Base-by-base conservation (phyloP, 2,113 vertebrate genomes). In the Propithecus coquereli region DNA sequence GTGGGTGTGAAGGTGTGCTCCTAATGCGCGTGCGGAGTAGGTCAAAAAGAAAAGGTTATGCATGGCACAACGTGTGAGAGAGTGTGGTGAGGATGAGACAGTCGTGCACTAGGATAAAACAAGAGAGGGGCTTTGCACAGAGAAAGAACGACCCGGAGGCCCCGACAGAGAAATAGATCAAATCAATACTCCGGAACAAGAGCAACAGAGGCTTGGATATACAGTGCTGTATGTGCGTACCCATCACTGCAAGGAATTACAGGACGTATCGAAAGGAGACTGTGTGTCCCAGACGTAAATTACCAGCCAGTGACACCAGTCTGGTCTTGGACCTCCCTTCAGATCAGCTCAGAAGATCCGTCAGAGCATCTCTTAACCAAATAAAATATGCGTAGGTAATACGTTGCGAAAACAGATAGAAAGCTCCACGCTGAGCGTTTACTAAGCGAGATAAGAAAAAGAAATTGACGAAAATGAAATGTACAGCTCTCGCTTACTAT, bases 171-270 rank as follows among this genome's bases (percentile, higher is more conserved):
- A 68, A 83, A 43, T 34, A 8, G 34, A 12, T 34, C 37, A 25
- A 27, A 8, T n/a, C 22, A 1, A 22, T 23, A 43, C 3, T 76
- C 30, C 16, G 37, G 52, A 40, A 47, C 8, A 11, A 32, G 16
- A 47, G 5, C 45, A 23, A 3, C 5, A 7, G 7, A 18, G 8
- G 8, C 50, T 5, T 8, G 2, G 34, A 30, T 7, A 8, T 18
- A 20, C 13, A 0, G 4, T 50, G 45, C 5, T n/a, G 0, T 11
- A 0, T 14, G 9, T 32, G 37, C 25, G 8, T 27, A 37, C 13
- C 37, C 40, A 0, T 22, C 40, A 4, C 8, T 8, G 23, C 27
- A 66, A 20, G 32, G 13, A 61, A 9, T 2, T 17, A 0, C 3
- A 8, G 34, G 9, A 2, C 1, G 8, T 8, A 10, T 45, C n/a